Evolutionary conservation across 2,113 vertebrate genomes (phyloP), one percentile per base, ranked within the genome.

Genomic region (Setophaga kirtlandii): DNA sequence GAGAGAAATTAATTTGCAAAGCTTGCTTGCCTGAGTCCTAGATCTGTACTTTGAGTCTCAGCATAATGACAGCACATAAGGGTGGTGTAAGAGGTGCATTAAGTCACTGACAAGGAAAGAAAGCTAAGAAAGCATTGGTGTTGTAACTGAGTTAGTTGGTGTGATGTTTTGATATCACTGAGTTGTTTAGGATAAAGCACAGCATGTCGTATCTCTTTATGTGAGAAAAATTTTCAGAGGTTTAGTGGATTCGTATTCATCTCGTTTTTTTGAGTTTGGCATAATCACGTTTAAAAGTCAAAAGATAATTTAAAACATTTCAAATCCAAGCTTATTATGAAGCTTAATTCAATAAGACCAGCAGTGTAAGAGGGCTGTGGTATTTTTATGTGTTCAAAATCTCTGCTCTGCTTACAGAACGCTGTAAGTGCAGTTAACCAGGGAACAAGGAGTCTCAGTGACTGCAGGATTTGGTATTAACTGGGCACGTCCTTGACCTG

Each of bases 401-500:
- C 23, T 80, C 76, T 90, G 55, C 30, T 87, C 14, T 90, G 56
- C 31, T 87, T 14, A 62, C 56, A 20, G 67, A 89, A 39, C 15
- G 16, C 50, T 4, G 2, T 65, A 47, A 69, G 53, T 6, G 6
- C 31, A 56, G 41, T 74, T 80, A 77, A 68, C 55, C 28, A 68
- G 73, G n/a, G 58, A 87, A 52, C 46, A 46, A 20, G 28, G 62
- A 58, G 55, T 70, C 55, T 85, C 46, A 28, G 13, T 82, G 77
- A 46, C 49, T 85, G 46, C 78, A 74, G 83, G 33, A 27, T 89
- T 75, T 93, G 65, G 10, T 90, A 69, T 95, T 93, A 89, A 87
- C 78, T 65, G 74, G 47, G 28, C 10, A 2, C 2, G 52, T 76
- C 70, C 93, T 96, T 70, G 68, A 77, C 82, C 79, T 74, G 75